Evolutionary conservation across 2,888 invertebrate species (phyloP).

Genomic region (Pandemis corylana): DNA sequence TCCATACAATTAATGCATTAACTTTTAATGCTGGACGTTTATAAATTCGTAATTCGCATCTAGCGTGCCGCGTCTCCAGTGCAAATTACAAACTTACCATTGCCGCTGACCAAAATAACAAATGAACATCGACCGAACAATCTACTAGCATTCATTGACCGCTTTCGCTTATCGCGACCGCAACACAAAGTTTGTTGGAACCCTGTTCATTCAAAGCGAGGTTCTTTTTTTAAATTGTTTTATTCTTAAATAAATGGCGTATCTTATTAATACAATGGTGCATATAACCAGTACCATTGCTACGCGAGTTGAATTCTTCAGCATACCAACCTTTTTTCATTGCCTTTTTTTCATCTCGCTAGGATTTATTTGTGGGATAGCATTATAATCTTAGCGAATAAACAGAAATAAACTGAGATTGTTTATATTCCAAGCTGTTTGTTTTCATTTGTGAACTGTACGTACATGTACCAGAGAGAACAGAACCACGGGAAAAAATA

Average conservation of each 20-base stretch:
- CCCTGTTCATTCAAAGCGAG: constrained; percentile 28
- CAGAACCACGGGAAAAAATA: too few species aligned
- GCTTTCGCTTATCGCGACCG: constrained; percentile 1
- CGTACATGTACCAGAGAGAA: too few species aligned
- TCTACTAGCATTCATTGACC: constrained; percentile 10
- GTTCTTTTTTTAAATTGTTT: constrained; percentile 16
- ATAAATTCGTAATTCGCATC: constrained; percentile 17
- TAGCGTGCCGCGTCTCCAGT: neutral
- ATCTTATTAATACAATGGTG: constrained; percentile 41
- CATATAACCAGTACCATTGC: constrained; percentile 37
- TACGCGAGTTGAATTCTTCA: constrained; percentile 32
- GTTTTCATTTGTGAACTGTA: too few species aligned
- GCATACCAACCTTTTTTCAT: constrained; percentile 37
- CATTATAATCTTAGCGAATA: constrained; percentile 12
- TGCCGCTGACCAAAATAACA: constrained; percentile 24
- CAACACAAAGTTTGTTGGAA: constrained; percentile 26
- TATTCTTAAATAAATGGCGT: constrained; percentile 35
- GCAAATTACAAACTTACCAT: constrained; percentile 26
- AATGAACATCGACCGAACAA: constrained; percentile 10
- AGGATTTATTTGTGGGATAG: constrained; percentile 27
- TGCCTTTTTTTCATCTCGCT: constrained; percentile 25
- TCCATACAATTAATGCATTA: neutral
- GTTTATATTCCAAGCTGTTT: too few species aligned
- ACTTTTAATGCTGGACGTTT: neutral
- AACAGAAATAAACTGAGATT: neutral